These are phyloP conservation scores for Pimpla rufipes DNA, from an alignment of 2,888 invertebrate species.

Conservation along the genomic window DNA sequence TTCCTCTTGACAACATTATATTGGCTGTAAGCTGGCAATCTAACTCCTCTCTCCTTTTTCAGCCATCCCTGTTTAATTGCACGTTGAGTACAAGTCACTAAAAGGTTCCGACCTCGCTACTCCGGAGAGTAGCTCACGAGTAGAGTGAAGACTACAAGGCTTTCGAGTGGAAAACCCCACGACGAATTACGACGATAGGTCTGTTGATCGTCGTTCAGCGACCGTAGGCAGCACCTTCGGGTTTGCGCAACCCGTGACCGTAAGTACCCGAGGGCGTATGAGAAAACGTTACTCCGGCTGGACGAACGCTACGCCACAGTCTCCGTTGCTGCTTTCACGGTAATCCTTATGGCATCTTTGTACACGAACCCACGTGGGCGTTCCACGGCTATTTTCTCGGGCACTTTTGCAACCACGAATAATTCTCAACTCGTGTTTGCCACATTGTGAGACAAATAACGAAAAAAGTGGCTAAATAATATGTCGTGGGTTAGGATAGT, in stretches of 20 bases:
- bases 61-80: too few species aligned
- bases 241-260: slow-evolving; percentile 26
- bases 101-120: neutral
- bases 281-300: slow-evolving; percentile 21
- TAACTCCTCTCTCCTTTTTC: neutral
- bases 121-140: neutral
- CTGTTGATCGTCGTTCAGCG: slow-evolving; percentile 31
- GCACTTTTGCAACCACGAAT: neutral
- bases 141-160: too few species aligned
- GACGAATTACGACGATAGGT: slow-evolving; percentile 44
- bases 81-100: too few species aligned
- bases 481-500: neutral
- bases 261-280: slow-evolving; percentile 39
- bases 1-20: too few species aligned
- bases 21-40: too few species aligned
- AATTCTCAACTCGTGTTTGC: too few species aligned
- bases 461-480: too few species aligned
- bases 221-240: neutral
- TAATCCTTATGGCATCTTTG: slow-evolving; percentile 13
- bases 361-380: slow-evolving; percentile 8
- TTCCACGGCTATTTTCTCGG: slow-evolving; percentile 4
- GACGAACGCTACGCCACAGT: slow-evolving; percentile 18
- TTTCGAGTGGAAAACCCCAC: slow-evolving; percentile 13
- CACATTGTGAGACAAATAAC: too few species aligned
- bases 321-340: slow-evolving; percentile 2